phyloP scores from a whole-genome alignment of 2,797 vertebrate genomes.

The Emydoidea blandingii region DNA sequence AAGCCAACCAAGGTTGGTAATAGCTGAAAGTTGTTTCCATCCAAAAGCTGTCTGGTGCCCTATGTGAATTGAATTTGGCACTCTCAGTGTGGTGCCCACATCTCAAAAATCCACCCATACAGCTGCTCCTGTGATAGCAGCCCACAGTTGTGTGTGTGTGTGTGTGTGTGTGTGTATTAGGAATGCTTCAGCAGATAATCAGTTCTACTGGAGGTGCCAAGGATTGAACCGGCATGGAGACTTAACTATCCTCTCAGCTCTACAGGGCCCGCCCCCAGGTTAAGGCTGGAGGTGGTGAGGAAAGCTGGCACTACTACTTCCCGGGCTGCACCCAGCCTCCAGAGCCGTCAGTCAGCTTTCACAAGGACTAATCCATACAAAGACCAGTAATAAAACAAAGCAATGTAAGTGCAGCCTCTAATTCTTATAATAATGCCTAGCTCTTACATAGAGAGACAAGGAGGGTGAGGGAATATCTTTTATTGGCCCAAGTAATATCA shows the following conservation, averaged over 20 bases:
- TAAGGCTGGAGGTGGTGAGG: neutral
- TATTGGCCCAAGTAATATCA: too few relatives aligned
- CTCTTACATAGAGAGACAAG: too few relatives aligned
- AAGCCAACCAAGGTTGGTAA: neutral
- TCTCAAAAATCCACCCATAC: neutral
- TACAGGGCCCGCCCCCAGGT: neutral
- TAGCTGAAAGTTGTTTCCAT: neutral
- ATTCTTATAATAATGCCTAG: neutral
- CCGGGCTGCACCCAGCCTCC: neutral
- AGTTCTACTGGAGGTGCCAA: neutral
- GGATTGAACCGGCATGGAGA: rapidly evolving
- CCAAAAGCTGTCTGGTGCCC: neutral
- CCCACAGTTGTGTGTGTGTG: rapidly evolving
- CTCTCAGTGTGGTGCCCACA: too few relatives aligned
- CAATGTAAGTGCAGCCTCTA: neutral
- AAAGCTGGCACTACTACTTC: rapidly evolving
- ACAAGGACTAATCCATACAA: neutral
- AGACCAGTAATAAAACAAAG: neutral
- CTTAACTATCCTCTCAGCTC: neutral
- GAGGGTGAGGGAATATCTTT: too few relatives aligned
- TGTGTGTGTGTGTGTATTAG: rapidly evolving
- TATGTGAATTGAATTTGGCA: neutral
- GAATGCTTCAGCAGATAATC: rapidly evolving
- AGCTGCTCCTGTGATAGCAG: neutral
- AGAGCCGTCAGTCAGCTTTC: neutral